Evolutionary conservation across 92 coral and sea anemone genomes (phyloP).

Genomic region (Palythoa heliodiscus): DNA sequence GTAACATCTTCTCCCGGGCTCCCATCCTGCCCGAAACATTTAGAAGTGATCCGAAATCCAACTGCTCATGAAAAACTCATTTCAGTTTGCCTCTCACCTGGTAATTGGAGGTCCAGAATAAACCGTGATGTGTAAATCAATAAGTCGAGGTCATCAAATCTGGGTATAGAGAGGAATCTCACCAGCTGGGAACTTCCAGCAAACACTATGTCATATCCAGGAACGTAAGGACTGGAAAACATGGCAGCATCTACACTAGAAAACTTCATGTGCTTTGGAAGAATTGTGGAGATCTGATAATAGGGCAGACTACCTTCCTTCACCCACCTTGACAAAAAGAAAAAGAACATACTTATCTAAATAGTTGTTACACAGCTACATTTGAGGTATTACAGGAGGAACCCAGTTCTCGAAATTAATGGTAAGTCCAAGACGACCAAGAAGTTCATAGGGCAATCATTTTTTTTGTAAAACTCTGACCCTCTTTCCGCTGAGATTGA

Average conservation of each 20-base stretch:
- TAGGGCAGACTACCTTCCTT: constrained; percentile 83
- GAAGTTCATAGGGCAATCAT: background rate
- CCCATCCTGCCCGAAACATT: too few species aligned
- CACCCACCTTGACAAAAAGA: constrained; percentile 73
- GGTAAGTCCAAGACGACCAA: background rate
- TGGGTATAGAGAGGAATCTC: constrained; percentile 49
- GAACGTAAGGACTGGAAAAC: constrained; percentile 17
- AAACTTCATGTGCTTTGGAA: constrained; percentile 94
- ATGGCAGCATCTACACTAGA: constrained; percentile 40
- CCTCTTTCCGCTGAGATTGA: too few species aligned
- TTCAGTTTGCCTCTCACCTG: constrained; percentile 60
- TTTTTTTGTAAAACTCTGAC: too few species aligned
- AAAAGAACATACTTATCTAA: background rate
- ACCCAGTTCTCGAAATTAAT: background rate
- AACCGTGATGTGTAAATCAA: constrained; percentile 76
- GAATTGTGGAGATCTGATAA: constrained; percentile 61
- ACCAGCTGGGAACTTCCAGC: constrained; percentile 29
- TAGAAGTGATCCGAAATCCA: too few species aligned
- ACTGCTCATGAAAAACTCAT: too few species aligned
- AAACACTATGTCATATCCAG: constrained; percentile 29
- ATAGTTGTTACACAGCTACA: too few species aligned
- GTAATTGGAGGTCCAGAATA: constrained; percentile 85
- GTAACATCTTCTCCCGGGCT: too few species aligned
- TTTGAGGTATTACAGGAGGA: background rate
- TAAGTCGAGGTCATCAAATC: constrained; percentile 59